Percentiles rank a stretch among this genome's conserved stretches.
Conservation (phyloP, 2,797 vertebrate species). For the Pteronotus mesoamericanus region DNA sequence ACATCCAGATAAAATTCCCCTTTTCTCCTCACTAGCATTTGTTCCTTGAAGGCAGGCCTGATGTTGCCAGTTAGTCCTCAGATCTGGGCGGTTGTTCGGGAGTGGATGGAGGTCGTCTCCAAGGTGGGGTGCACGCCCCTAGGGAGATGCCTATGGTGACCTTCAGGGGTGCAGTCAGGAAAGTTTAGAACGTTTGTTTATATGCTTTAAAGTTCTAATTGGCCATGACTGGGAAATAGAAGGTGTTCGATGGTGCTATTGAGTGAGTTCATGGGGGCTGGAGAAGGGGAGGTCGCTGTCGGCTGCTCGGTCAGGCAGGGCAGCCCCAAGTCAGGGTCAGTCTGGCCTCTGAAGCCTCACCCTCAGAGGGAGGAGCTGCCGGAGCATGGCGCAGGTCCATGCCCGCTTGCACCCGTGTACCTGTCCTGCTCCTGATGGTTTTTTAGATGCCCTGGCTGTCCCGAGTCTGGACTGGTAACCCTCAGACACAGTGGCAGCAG, state of each 20-base stretch:
- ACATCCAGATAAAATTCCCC: accelerated
- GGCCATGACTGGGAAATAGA: not conserved
- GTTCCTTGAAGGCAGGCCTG: not conserved
- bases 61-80: accelerated
- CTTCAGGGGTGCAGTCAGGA: not conserved
- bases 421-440: not conserved
- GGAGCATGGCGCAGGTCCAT: accelerated
- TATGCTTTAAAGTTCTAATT: not conserved
- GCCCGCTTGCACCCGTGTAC: accelerated
- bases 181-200: not conserved
- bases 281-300: not conserved
- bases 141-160: not conserved
- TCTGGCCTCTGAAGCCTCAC: not conserved
- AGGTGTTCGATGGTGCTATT: accelerated
- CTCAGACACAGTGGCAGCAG: accelerated
- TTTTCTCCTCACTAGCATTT: not conserved
- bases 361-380: not conserved
- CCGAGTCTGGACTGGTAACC: not conserved
- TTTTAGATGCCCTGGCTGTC: accelerated
- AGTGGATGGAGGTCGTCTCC: not conserved
- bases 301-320: accelerated
- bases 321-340: accelerated
- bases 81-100: accelerated
- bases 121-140: not conserved
- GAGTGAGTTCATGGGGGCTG: accelerated